Conservation (phyloP, 2,888 invertebrate genomes). For the Apotomis betuletana region DNA sequence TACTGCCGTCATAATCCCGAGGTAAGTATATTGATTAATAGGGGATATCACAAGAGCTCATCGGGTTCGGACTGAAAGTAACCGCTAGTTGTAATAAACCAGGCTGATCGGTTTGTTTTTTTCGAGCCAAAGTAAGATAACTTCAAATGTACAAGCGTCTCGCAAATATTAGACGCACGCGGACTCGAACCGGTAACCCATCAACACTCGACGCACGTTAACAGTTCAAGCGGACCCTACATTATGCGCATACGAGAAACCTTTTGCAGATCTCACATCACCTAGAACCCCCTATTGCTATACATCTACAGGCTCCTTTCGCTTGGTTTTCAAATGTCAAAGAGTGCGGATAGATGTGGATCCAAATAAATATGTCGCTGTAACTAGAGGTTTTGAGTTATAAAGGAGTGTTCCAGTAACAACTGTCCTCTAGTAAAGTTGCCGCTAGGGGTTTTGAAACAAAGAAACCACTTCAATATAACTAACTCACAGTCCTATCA, state of each 20-base stretch:
- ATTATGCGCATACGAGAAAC: not conserved
- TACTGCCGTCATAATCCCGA: too few species aligned
- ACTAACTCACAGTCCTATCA: too few species aligned
- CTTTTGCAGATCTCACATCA: not conserved
- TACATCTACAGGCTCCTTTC: not conserved
- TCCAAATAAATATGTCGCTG: slow-evolving; percentile 54
- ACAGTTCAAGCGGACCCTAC: not conserved
- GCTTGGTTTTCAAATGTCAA: not conserved
- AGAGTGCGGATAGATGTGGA: not conserved
- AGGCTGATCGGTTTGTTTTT: too few species aligned
- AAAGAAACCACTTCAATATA: not conserved
- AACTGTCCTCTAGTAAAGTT: slow-evolving; percentile 47
- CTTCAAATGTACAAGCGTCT: not conserved
- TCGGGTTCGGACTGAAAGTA: too few species aligned
- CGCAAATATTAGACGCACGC: not conserved
- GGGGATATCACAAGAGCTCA: too few species aligned
- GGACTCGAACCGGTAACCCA: slow-evolving; percentile 7
- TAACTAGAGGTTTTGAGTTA: slow-evolving; percentile 61
- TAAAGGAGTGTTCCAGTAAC: slow-evolving; percentile 54
- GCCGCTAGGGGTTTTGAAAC: not conserved
- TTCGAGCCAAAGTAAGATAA: too few species aligned
- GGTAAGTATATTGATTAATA: too few species aligned
- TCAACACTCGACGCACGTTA: slow-evolving; percentile 10
- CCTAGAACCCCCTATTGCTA: not conserved
- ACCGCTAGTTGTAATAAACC: too few species aligned